phyloP scores from a whole-genome alignment of 2,797 vertebrate species.

The Tenualosa thibaudeaui region DNA sequence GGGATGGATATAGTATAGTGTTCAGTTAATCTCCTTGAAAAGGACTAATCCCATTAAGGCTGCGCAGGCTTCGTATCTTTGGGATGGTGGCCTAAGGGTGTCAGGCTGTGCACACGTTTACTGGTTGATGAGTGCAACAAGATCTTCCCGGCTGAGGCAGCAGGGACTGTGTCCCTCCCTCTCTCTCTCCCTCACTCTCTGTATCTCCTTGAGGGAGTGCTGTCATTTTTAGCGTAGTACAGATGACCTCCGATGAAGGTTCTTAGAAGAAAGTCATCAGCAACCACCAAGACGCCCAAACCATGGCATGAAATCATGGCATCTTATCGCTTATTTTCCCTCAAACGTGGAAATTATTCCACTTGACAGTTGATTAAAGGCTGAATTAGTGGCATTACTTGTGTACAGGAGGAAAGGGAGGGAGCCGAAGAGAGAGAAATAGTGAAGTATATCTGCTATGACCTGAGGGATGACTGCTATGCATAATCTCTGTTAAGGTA shows the following conservation, averaged over 20 bases:
- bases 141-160: background rate
- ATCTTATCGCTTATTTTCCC: constrained; percentile 29
- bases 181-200: background rate
- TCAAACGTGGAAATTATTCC: constrained; percentile 36
- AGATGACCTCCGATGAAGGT: constrained; percentile 42
- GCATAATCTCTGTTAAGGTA: constrained; percentile 30
- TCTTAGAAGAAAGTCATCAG: constrained; percentile 37
- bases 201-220: background rate
- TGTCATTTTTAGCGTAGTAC: constrained; percentile 45
- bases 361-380: constrained; percentile 39
- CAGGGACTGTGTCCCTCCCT: background rate
- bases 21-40: constrained; percentile 42
- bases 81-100: constrained; percentile 19
- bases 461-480: constrained; percentile 9
- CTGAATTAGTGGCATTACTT: constrained; percentile 36
- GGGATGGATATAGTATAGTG: constrained; percentile 28
- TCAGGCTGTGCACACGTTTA: constrained; percentile 20
- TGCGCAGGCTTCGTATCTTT: constrained; percentile 30
- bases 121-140: constrained; percentile 36
- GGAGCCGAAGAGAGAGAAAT: background rate
- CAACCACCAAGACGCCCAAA: constrained; percentile 1
- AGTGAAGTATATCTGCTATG: background rate
- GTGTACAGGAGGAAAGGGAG: background rate
- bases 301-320: constrained; percentile 29
- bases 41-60: constrained; percentile 42